Conservation (phyloP, 2,888 invertebrate species). For the Cacoxenus indagator region DNA sequence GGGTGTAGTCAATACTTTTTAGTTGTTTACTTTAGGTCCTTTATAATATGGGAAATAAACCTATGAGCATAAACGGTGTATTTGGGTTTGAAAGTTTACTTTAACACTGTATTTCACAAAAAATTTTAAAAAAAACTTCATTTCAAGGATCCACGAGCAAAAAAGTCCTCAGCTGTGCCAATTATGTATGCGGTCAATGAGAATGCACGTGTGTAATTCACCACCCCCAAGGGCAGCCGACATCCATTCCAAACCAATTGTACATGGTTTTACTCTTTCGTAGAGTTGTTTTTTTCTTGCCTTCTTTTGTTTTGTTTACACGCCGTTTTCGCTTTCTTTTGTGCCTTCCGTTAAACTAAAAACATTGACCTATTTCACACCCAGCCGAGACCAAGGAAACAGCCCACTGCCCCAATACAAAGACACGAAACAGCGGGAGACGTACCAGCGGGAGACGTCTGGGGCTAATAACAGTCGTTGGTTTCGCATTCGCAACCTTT, state of each 20-base stretch:
- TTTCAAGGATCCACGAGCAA: too few relatives aligned
- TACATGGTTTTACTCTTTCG: neutral
- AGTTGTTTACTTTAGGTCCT: too few relatives aligned
- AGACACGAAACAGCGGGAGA: slow-evolving; percentile 6
- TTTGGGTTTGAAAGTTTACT: too few relatives aligned
- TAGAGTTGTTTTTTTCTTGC: slow-evolving; percentile 27
- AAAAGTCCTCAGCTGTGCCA: neutral
- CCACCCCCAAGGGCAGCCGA: too few relatives aligned
- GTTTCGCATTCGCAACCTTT: neutral
- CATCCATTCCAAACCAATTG: neutral
- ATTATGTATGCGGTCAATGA: too few relatives aligned
- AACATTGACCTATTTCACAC: slow-evolving; percentile 62
- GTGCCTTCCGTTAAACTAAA: slow-evolving; percentile 45
- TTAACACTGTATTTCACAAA: too few relatives aligned
- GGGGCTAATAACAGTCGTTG: neutral
- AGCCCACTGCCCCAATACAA: slow-evolving; percentile 21
- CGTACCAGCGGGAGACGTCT: slow-evolving; percentile 1
- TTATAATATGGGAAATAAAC: too few relatives aligned
- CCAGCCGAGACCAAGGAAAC: slow-evolving; percentile 30
- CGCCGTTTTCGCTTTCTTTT: slow-evolving; percentile 11
- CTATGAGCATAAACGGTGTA: too few relatives aligned
- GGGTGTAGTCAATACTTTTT: too few relatives aligned
- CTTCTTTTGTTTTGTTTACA: slow-evolving; percentile 37
- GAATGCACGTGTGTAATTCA: too few relatives aligned
- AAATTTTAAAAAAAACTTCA: too few relatives aligned